A percentile compares a stretch with the other conserved stretches of the same genome.
Evolutionary conservation across 2,888 invertebrate genomes (phyloP).

Genomic region (Acanthopleura granulata): DNA sequence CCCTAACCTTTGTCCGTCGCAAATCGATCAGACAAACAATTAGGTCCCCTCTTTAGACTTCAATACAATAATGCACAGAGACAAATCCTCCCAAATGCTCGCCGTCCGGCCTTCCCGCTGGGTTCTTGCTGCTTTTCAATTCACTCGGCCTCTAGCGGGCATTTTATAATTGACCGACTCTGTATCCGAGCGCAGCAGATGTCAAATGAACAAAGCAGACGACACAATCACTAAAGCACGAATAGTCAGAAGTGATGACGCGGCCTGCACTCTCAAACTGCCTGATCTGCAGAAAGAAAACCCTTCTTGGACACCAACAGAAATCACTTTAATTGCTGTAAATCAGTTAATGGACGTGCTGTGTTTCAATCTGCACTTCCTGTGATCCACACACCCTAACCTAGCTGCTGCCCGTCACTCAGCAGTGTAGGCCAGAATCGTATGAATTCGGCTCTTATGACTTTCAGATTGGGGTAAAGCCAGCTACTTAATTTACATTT

Average conservation of each 20-base stretch:
- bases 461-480: too few species aligned
- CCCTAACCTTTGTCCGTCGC: not conserved
- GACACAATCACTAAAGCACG: not conserved
- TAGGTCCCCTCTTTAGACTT: not conserved
- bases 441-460: too few species aligned
- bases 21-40: not conserved
- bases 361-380: too few species aligned
- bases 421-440: too few species aligned
- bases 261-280: not conserved
- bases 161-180: conserved; percentile 4
- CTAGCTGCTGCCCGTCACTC: too few species aligned
- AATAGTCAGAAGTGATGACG: not conserved
- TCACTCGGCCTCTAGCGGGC: not conserved
- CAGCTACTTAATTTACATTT: too few species aligned
- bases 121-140: not conserved
- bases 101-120: not conserved
- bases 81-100: not conserved
- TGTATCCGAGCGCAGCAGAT: conserved; percentile 1
- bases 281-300: too few species aligned
- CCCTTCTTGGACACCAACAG: too few species aligned
- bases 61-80: not conserved
- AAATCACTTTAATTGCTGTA: too few species aligned
- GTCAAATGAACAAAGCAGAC: conserved; percentile 4
- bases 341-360: too few species aligned
- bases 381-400: too few species aligned